Conservation (phyloP, 2,113 vertebrate genomes). For the Orthonyx spaldingii region DNA sequence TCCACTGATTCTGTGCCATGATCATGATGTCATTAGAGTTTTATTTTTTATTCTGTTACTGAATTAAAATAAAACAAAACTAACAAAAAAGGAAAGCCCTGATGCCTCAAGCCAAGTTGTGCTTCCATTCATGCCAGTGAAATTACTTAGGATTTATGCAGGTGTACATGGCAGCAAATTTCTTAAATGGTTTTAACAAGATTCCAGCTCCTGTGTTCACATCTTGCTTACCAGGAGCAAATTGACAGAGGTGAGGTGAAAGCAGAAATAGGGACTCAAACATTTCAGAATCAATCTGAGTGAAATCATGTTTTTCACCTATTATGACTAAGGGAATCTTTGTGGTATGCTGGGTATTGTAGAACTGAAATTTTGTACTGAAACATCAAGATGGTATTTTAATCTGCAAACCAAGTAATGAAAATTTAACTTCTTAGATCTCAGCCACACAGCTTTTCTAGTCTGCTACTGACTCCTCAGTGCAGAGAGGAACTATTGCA, state of each 20-base stretch:
- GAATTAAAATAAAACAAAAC: not conserved
- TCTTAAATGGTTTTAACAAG: not conserved
- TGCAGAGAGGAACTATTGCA: not conserved
- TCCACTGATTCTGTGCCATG: not conserved
- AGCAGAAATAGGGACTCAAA: not conserved
- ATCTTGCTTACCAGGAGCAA: accelerated
- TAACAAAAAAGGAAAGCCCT: not conserved
- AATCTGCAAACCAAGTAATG: not conserved
- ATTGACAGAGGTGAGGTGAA: not conserved
- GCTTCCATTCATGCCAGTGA: not conserved
- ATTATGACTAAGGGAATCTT: not conserved
- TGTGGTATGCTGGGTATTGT: not conserved
- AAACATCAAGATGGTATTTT: not conserved
- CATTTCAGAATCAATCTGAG: not conserved
- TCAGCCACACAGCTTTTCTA: not conserved
- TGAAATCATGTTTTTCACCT: not conserved
- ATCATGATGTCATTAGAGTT: not conserved
- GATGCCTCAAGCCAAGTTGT: not conserved
- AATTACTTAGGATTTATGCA: not conserved
- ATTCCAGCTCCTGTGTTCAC: not conserved
- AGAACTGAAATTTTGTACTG: not conserved
- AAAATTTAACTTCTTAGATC: not conserved
- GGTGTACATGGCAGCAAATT: not conserved
- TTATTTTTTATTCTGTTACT: not conserved
- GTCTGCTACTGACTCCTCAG: not conserved